Evolutionary conservation across 2,797 vertebrate species (phyloP).

Genomic region (Labroides dimidiatus): DNA sequence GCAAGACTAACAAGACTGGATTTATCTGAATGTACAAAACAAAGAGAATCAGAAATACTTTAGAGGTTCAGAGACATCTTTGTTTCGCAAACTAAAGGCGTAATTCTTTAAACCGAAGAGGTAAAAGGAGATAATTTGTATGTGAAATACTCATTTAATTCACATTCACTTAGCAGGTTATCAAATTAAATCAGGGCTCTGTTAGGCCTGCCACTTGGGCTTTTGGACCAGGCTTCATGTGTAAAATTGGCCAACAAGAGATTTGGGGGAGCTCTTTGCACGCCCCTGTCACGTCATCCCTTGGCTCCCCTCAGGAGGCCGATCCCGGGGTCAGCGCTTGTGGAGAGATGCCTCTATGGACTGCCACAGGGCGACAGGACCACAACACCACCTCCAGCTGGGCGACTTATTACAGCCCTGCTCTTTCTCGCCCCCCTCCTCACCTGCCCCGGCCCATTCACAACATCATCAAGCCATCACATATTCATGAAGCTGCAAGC

Average conservation of each 20-base stretch:
- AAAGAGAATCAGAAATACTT: constrained; percentile 59
- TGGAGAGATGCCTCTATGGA: constrained; percentile 93
- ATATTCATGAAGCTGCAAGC: constrained; percentile 96
- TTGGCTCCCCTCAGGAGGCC: constrained; percentile 89
- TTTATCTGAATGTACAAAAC: constrained; percentile 58
- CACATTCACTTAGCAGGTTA: constrained; percentile 98
- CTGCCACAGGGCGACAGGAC: constrained; percentile 94
- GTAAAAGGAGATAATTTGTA: constrained; percentile 80
- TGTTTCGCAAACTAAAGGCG: constrained; percentile 64
- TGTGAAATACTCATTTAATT: constrained; percentile 98
- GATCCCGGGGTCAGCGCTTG: constrained; percentile 93
- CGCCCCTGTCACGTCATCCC: constrained; percentile 94
- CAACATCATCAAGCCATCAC: constrained; percentile 98
- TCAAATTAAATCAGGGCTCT: constrained; percentile 95
- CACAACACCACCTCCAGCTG: constrained; percentile 98
- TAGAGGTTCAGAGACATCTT: constrained; percentile 62
- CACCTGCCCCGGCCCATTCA: constrained; percentile 96
- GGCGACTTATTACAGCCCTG: constrained; percentile 94
- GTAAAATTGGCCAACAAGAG: constrained; percentile 99
- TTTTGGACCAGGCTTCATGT: constrained; percentile 94
- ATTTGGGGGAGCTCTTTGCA: constrained; percentile 93
- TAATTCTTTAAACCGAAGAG: constrained; percentile 59
- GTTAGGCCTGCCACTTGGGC: constrained; percentile 93
- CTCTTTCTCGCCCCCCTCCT: constrained; percentile 92
- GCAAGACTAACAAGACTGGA: constrained; percentile 45